These are phyloP conservation scores for Urocyon cinereoargenteus DNA, from an alignment of 2,797 vertebrate species.

Conservation along the genomic window DNA sequence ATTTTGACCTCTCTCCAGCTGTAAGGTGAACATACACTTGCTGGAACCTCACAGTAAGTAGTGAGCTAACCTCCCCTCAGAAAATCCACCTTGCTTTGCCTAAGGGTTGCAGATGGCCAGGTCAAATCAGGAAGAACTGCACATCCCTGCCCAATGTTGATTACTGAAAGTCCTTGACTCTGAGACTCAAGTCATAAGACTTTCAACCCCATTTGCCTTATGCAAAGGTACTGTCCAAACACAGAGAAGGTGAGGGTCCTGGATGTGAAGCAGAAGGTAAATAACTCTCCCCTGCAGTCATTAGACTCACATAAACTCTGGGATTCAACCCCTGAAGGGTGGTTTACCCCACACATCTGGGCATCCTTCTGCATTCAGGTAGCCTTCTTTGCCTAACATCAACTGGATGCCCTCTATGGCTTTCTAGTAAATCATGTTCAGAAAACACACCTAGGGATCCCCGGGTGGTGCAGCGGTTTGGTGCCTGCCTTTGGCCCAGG, in stretches of 20 bases:
- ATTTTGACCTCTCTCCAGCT: not conserved
- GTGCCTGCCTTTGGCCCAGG: too few species aligned
- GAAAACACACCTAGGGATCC: not conserved
- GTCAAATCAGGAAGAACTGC: too few species aligned
- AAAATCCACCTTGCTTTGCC: not conserved
- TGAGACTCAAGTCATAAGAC: not conserved
- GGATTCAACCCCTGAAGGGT: not conserved
- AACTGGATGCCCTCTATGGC: not conserved
- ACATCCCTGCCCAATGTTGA: not conserved
- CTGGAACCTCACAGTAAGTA: not conserved
- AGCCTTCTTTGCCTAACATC: not conserved
- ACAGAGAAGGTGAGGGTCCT: not conserved
- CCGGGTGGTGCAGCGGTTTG: too few species aligned
- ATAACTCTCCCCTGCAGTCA: not conserved
- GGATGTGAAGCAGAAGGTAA: not conserved
- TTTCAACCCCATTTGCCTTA: not conserved
- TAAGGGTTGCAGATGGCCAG: not conserved
- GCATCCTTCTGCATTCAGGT: too few species aligned
- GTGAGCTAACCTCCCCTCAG: not conserved
- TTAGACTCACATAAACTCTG: not conserved
- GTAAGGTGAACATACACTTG: not conserved
- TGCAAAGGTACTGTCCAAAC: not conserved
- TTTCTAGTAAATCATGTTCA: not conserved
- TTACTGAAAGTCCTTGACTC: not conserved
- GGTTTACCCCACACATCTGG: not conserved